phyloP scores from a whole-genome alignment of 2,113 vertebrate genomes.

The mouse (Mus musculus) region DNA sequence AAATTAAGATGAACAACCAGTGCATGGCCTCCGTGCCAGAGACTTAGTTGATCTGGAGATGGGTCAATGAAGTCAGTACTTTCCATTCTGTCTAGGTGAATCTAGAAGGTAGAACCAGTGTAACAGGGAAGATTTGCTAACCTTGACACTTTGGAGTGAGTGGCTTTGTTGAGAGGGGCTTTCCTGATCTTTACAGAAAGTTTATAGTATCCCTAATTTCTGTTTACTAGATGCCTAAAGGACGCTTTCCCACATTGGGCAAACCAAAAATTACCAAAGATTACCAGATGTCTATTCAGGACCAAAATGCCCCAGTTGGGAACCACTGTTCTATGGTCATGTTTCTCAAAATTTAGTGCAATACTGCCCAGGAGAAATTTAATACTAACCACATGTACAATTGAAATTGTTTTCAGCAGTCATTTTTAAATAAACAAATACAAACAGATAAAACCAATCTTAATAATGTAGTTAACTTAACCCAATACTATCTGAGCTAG shows the following conservation, averaged over 20 bases:
- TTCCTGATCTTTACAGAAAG: neutral
- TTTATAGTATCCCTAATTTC: neutral
- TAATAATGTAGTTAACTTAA: conserved; percentile 2
- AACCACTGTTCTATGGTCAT: neutral
- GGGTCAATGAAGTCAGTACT: neutral
- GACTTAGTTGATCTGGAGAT: neutral
- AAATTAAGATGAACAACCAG: neutral
- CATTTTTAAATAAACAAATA: conserved; percentile 40
- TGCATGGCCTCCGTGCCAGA: neutral
- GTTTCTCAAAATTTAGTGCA: neutral
- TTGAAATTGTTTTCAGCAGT: conserved; percentile 2
- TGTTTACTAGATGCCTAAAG: neutral
- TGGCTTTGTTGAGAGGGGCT: neutral
- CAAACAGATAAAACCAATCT: conserved; percentile 21
- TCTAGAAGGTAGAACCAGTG: neutral
- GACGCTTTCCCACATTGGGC: neutral
- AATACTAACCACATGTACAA: neutral
- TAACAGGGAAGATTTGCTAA: neutral
- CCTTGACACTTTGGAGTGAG: neutral
- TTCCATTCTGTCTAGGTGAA: neutral
- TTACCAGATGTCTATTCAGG: neutral
- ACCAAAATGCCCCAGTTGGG: neutral
- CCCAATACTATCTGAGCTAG: neutral
- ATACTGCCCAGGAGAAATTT: neutral
- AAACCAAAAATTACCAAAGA: neutral